Conservation (phyloP, 2,888 invertebrate genomes). For the Colostygia pectinataria region DNA sequence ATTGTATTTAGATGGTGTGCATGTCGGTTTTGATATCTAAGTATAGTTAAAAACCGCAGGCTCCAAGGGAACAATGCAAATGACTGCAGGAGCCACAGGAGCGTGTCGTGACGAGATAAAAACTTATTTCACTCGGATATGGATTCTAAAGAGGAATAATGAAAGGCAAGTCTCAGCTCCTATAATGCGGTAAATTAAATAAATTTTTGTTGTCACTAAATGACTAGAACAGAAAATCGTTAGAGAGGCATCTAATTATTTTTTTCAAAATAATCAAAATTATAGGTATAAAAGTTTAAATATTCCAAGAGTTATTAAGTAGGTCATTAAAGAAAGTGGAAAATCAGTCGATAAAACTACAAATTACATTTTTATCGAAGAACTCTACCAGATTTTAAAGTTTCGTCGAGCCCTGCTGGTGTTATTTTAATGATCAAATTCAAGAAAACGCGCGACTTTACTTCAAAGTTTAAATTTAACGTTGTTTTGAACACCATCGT, state of each 20-base stretch:
- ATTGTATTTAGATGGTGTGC: slow-evolving; percentile 52
- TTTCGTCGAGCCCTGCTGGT: too few species aligned
- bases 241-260: slow-evolving; percentile 41
- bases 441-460: too few species aligned
- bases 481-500: too few species aligned
- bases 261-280: not conserved
- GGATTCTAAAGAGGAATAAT: slow-evolving; percentile 71
- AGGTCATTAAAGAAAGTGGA: too few species aligned
- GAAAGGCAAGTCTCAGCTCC: slow-evolving; percentile 67
- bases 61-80: slow-evolving; percentile 63
- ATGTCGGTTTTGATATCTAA: slow-evolving; percentile 52
- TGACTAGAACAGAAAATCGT: slow-evolving; percentile 45
- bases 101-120: slow-evolving; percentile 71
- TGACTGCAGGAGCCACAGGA: slow-evolving; percentile 58
- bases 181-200: slow-evolving; percentile 76
- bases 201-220: slow-evolving; percentile 67
- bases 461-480: too few species aligned
- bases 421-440: too few species aligned
- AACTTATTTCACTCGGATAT: slow-evolving; percentile 73
- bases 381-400: too few species aligned
- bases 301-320: too few species aligned
- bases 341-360: too few species aligned
- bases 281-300: too few species aligned
- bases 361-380: too few species aligned
- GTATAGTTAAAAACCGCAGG: slow-evolving; percentile 67